Percentiles rank a stretch among this genome's conserved stretches.
Evolutionary conservation across 2,113 vertebrate genomes (phyloP).

Genomic region (Spizaetus ornatus): DNA sequence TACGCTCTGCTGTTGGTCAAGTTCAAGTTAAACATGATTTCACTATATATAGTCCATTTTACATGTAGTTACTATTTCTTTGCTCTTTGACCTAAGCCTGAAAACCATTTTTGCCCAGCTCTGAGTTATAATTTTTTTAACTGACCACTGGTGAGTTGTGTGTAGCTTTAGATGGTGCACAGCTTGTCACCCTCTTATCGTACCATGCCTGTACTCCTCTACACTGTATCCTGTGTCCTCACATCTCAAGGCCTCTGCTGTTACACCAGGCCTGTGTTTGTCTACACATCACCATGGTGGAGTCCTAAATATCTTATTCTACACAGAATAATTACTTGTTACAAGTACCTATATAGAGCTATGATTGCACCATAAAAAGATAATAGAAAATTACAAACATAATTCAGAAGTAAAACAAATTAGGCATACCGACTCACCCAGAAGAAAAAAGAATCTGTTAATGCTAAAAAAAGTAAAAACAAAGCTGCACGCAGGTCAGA

Average conservation of each 20-base stretch:
- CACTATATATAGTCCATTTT: background rate
- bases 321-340: background rate
- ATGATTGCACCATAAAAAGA: background rate
- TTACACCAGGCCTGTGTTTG: background rate
- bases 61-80: background rate
- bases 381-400: background rate
- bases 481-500: background rate
- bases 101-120: background rate
- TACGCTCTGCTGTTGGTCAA: background rate
- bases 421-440: background rate
- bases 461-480: background rate
- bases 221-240: background rate
- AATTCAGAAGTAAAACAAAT: background rate
- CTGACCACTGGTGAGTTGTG: background rate
- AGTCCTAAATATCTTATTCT: background rate
- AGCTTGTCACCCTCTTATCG: fast-evolving
- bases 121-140: background rate
- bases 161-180: background rate
- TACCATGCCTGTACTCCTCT: background rate
- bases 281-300: background rate
- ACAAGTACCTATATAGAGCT: background rate
- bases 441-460: background rate
- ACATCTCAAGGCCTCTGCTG: background rate
- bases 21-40: background rate
- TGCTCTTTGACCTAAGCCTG: background rate